Conservation (phyloP, 1,140 invertebrate genomes). For the Monomorium pharaonis region DNA sequence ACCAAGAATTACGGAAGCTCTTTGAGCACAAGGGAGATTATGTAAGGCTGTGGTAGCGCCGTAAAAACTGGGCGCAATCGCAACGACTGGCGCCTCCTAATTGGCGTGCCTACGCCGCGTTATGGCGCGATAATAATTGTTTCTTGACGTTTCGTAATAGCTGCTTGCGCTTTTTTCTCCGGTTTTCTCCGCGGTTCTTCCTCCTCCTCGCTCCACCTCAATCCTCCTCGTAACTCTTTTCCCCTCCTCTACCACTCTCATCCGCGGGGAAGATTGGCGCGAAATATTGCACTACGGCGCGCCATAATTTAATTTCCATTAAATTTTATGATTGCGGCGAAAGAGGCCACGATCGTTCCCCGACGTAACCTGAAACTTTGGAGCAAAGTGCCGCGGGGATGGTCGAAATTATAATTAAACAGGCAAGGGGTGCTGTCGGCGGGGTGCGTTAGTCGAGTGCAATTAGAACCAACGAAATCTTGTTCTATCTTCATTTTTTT, state of each 20-base stretch:
- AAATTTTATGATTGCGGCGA: constrained; percentile 68
- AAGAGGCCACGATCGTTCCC: constrained; percentile 46
- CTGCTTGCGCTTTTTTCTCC: constrained; percentile 19
- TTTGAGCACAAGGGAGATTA: constrained; percentile 52
- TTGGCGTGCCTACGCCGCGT: constrained; percentile 67
- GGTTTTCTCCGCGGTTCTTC: background rate
- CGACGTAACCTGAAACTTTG: constrained; percentile 33
- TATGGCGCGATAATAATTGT: constrained; percentile 71
- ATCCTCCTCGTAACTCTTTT: background rate
- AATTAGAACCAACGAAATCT: constrained; percentile 12
- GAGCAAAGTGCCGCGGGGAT: constrained; percentile 1
- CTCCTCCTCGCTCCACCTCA: background rate
- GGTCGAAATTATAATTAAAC: constrained; percentile 51
- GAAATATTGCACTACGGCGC: constrained; percentile 58
- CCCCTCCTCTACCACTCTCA: background rate
- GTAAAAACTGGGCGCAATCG: constrained; percentile 71
- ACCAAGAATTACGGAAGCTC: constrained; percentile 68
- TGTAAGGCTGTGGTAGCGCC: constrained; percentile 64
- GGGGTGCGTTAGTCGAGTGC: constrained; percentile 7
- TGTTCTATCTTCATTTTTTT: background rate
- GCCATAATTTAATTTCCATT: constrained; percentile 69
- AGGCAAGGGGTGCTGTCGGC: constrained; percentile 18
- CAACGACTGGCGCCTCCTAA: constrained; percentile 69
- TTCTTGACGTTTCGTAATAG: constrained; percentile 69
- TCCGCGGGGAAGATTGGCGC: constrained; percentile 15